phyloP scores from a whole-genome alignment of 2,113 vertebrate species.

The Oenanthe melanoleuca region DNA sequence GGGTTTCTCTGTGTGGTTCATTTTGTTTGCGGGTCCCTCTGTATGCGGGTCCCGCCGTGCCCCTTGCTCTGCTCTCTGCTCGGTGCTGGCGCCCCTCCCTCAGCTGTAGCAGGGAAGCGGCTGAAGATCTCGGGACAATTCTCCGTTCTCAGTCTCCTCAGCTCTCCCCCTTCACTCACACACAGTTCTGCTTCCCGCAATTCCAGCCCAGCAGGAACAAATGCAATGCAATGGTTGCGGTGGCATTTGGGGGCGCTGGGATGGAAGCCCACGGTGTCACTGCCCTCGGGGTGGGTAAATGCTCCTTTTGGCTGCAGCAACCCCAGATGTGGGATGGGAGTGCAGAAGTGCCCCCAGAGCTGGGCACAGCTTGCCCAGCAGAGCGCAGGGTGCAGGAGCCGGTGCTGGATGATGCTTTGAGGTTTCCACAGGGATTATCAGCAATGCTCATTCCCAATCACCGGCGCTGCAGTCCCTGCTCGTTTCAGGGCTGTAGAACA shows the following conservation, averaged over 20 bases:
- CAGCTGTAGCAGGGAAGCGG: not conserved
- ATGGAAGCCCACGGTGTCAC: rapidly evolving
- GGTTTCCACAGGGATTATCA: not conserved
- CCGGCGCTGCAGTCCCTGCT: not conserved
- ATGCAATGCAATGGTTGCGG: rapidly evolving
- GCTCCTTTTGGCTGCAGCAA: not conserved
- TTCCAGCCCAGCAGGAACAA: not conserved
- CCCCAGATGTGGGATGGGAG: rapidly evolving
- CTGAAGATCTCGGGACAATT: not conserved
- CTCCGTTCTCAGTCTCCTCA: not conserved
- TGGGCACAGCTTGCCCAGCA: not conserved
- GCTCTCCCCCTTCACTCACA: not conserved
- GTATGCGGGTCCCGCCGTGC: not conserved
- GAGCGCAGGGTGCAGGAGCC: rapidly evolving
- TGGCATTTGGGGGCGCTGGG: rapidly evolving
- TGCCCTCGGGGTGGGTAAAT: rapidly evolving
- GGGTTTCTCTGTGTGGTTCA: no score
- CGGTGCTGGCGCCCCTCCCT: not conserved
- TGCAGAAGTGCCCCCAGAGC: not conserved
- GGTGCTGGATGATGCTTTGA: not conserved
- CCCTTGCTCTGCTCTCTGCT: rapidly evolving
- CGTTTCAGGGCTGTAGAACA: not conserved
- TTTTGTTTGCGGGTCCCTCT: no score
- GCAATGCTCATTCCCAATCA: not conserved
- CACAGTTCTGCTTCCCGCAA: not conserved